phyloP scores from a whole-genome alignment of 2,797 vertebrate genomes.

The Anguilla obscura region DNA sequence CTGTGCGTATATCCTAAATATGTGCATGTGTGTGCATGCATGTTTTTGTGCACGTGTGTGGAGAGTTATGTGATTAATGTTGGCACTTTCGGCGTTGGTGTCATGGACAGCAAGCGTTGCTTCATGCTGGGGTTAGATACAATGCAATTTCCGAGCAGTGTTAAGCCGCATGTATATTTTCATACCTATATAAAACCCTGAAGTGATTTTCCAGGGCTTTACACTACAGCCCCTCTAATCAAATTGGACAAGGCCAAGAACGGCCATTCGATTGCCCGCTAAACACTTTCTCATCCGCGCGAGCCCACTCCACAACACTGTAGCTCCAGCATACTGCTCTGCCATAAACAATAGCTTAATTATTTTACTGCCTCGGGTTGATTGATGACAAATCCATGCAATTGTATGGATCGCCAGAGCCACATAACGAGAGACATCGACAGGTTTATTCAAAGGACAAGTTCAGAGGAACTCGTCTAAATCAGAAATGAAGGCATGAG shows the following conservation, averaged over 20 bases:
- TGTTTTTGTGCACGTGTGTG: not conserved
- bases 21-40: not conserved
- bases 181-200: constrained; percentile 33
- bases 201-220: constrained; percentile 25
- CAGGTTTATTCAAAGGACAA: constrained; percentile 50
- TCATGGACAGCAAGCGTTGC: not conserved
- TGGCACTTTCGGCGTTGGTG: not conserved
- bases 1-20: too few species aligned
- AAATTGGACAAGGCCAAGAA: constrained; percentile 15
- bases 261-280: constrained; percentile 22
- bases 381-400: constrained; percentile 35
- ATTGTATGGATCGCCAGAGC: constrained; percentile 37
- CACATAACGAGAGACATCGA: constrained; percentile 43
- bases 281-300: constrained; percentile 20
- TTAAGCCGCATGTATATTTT: constrained; percentile 27
- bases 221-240: constrained; percentile 5
- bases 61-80: not conserved
- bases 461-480: constrained; percentile 37
- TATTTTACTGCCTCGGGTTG: constrained; percentile 26
- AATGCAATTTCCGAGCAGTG: constrained; percentile 33
- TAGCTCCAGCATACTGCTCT: not conserved
- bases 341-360: constrained; percentile 31
- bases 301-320: not conserved
- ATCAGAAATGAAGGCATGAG: constrained; percentile 30
- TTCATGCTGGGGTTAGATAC: not conserved